Evolutionary conservation across 2,797 vertebrate species (phyloP).

Genomic region (Acanthornis magna): DNA sequence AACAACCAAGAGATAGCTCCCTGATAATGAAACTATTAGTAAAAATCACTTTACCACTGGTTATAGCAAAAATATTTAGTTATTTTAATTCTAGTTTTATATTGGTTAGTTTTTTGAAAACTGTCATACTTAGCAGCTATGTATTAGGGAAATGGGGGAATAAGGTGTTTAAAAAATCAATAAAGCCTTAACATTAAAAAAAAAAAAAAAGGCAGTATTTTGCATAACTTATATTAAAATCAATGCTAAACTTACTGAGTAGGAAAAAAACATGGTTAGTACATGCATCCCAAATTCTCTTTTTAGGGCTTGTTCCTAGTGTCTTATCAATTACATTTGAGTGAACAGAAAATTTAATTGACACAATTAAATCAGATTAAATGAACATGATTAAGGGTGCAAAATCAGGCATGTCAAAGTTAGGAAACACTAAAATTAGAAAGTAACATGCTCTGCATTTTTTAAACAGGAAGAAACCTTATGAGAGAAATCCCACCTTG

Average conservation of each 20-base stretch:
- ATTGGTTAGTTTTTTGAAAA: background rate
- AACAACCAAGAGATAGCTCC: background rate
- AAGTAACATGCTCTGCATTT: slow-evolving; percentile 4
- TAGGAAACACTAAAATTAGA: slow-evolving; percentile 21
- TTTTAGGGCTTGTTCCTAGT: background rate
- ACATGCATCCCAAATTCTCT: background rate
- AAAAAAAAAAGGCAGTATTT: background rate
- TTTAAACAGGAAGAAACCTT: background rate
- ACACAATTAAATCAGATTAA: slow-evolving; percentile 37
- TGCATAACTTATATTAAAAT: background rate
- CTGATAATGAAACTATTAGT: background rate
- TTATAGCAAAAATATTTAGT: background rate
- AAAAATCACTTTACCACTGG: background rate
- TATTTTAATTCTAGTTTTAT: background rate
- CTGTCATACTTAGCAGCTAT: background rate
- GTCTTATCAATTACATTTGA: background rate
- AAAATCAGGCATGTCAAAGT: slow-evolving; percentile 19
- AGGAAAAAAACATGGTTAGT: background rate
- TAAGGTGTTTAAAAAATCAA: background rate
- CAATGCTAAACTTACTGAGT: background rate
- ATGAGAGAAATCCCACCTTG: background rate
- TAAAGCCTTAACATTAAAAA: background rate
- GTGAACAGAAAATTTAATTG: slow-evolving; percentile 3
- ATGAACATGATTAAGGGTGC: slow-evolving; percentile 6
- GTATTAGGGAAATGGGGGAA: background rate